Base-by-base conservation (phyloP, 1,140 invertebrate species). In the Saxidomus purpurata region DNA sequence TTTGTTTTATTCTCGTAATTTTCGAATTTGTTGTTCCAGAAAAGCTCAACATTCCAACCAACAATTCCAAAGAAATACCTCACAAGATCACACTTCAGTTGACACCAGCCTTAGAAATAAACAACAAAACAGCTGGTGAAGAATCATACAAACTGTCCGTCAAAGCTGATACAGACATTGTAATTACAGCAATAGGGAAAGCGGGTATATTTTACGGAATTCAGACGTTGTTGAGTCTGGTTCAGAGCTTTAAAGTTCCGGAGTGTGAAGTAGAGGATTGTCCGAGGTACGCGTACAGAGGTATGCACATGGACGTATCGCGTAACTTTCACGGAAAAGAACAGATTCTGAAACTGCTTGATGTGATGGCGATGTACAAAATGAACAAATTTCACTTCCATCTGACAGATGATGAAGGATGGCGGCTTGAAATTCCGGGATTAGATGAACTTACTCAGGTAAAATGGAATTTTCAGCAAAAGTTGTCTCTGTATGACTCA, bases 331-430 rank as follows among this genome's bases (percentile, higher is more conserved):
- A 93, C 52, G 76, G 59, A 17, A 93, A 92, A 76, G 90, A 93
- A 17, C 89, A 92, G 34, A 89, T 95, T 17, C 52, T 92, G 83
- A 91, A 88, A 80, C 84, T 94, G 47, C 34, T 95, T 36, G 92
- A 95, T 34, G 89, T 90, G 6, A 95, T 95, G 95, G 93, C 92
- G 0, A 90, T 91, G 82, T 95, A 93, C 89, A 95, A 95, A 79
- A 79, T 95, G 59, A 95, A 95, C 85, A 92, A 90, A 34, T 91
- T 95, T 36, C 95, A 95, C 77, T 91, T 95, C n/a, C 95, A 95
- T 77, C 87, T 95, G n/a, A 91, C 93, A 13, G 95, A 95, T 82
- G 95, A 95, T 85, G 94, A 95, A 74, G 94, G 94, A 0, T 95
- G 94, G 94, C 82, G 94, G 34, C 76, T 95, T 8, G 93, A 95